These are phyloP conservation scores for Campylomormyrus numenius DNA, from an alignment of 2,113 vertebrate genomes.

Conservation along the genomic window DNA sequence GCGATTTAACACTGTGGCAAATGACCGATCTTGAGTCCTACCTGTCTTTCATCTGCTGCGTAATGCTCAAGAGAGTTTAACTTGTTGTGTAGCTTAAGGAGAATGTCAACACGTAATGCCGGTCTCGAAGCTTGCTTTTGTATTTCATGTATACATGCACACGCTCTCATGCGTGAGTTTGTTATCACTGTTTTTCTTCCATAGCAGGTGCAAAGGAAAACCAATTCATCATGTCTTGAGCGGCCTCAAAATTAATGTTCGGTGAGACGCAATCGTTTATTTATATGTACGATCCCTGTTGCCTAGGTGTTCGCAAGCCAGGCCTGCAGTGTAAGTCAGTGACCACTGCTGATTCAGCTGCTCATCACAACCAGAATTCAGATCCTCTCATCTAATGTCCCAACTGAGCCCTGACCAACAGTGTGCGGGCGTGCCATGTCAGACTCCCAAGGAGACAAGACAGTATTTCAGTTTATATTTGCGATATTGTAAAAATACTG, in stretches of 20 bases:
- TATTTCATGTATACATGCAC: constrained; percentile 19
- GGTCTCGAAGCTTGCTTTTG: constrained; percentile 51
- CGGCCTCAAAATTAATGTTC: background rate
- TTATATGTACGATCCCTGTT: background rate
- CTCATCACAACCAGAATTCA: background rate
- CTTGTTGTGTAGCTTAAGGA: constrained; percentile 31
- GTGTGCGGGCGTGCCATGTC: background rate
- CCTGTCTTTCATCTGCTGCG: constrained; percentile 45
- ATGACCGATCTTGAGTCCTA: constrained; percentile 33
- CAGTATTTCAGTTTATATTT: background rate
- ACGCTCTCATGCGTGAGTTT: background rate
- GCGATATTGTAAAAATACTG: background rate
- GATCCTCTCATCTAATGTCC: background rate
- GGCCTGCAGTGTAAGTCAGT: background rate
- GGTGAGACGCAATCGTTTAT: background rate
- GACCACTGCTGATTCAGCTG: background rate
- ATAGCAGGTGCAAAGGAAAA: constrained; percentile 37
- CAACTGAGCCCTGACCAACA: background rate
- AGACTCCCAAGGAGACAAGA: background rate
- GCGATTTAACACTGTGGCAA: constrained; percentile 14
- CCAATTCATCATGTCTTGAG: constrained; percentile 7
- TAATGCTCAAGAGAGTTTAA: constrained; percentile 51
- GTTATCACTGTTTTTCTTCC: constrained; percentile 29
- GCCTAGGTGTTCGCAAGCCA: background rate
- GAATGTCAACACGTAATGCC: constrained; percentile 54